Percentiles rank a stretch among this genome's conserved stretches.
Conservation (phyloP, 92 coral and sea anemone genomes). For the Zoanthus sansibaricus region DNA sequence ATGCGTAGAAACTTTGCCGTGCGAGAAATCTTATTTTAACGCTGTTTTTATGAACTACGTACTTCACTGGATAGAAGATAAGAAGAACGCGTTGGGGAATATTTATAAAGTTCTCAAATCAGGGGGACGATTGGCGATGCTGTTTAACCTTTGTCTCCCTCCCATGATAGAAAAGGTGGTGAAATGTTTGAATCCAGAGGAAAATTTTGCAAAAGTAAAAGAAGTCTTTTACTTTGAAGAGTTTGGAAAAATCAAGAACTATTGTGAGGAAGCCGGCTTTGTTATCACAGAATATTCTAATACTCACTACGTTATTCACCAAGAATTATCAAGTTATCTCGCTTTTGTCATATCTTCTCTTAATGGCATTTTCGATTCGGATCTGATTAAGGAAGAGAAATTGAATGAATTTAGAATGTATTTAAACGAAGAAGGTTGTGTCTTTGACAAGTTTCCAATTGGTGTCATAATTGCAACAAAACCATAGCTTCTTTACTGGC, state of each 20-base stretch:
- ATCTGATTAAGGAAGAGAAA: neutral
- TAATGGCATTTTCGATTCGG: neutral
- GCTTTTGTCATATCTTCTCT: neutral
- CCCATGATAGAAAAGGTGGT: neutral
- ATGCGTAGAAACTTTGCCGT: neutral
- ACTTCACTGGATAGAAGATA: neutral
- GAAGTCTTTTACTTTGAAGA: neutral
- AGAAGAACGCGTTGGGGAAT: neutral
- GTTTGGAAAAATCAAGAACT: neutral
- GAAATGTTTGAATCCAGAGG: neutral
- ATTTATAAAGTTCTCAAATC: neutral
- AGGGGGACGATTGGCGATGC: neutral
- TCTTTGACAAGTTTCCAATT: neutral
- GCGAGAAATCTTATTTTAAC: neutral
- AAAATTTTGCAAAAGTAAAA: neutral
- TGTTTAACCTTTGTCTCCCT: neutral
- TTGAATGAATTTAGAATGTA: neutral
- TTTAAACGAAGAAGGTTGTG: neutral
- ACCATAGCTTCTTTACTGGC: neutral
- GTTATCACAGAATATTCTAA: neutral
- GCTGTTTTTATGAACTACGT: neutral
- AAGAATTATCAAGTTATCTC: neutral
- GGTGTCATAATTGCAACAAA: neutral
- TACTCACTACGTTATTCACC: neutral
- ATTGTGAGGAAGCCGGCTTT: neutral